Evolutionary conservation across 2,113 vertebrate genomes (phyloP).

Genomic region (Tupaia tana): DNA sequence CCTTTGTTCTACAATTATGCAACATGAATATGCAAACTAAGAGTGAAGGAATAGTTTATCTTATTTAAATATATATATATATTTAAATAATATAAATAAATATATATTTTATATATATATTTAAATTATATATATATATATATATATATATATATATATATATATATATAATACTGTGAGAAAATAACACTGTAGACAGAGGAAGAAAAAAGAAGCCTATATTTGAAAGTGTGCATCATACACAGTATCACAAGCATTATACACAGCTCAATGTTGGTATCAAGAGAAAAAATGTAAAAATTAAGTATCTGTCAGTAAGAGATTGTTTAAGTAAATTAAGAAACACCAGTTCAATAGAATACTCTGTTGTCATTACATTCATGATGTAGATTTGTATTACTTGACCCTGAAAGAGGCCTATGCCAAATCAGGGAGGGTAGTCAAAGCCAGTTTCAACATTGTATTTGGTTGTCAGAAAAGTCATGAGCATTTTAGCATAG

Average conservation of each 20-base stretch:
- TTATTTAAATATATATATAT: too few species aligned
- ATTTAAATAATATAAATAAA: too few species aligned
- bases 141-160: too few species aligned
- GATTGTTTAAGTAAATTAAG: conserved; percentile 9
- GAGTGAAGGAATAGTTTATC: too few species aligned
- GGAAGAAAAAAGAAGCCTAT: not conserved
- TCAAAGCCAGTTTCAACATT: conserved; percentile 1
- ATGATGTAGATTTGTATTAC: not conserved
- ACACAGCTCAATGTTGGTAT: not conserved
- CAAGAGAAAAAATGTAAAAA: conserved; percentile 43
- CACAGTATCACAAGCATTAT: not conserved
- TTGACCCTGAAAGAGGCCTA: not conserved
- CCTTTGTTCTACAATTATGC: too few species aligned
- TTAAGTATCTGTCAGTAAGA: not conserved
- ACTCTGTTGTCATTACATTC: not conserved
- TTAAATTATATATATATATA: too few species aligned
- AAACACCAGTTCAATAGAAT: not conserved
- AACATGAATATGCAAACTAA: too few species aligned
- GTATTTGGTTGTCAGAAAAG: too few species aligned
- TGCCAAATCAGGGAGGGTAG: not conserved
- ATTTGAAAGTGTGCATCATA: not conserved
- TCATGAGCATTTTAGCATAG: too few species aligned
- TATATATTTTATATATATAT: too few species aligned
- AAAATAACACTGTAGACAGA: not conserved
- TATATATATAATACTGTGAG: too few species aligned